Conservation (phyloP, 2,113 vertebrate genomes). For the Sardina pilchardus region DNA sequence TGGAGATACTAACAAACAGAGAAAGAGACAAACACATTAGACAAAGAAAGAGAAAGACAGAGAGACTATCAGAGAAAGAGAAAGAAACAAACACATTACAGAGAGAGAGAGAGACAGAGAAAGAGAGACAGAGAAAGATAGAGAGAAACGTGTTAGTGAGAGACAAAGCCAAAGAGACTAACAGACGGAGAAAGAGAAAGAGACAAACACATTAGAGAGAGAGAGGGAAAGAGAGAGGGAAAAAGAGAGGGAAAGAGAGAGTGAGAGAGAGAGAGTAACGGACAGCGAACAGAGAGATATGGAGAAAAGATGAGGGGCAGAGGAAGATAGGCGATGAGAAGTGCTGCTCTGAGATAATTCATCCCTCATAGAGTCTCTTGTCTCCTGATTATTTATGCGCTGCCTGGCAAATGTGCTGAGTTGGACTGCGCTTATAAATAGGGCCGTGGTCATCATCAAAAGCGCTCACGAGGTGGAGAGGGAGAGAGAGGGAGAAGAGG, state of each 20-base stretch:
- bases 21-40: background rate
- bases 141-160: background rate
- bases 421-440: conserved; percentile 64
- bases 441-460: conserved; percentile 58
- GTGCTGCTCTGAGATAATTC: conserved; percentile 49
- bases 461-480: conserved; percentile 40
- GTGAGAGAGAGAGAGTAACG: background rate
- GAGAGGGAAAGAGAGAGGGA: background rate
- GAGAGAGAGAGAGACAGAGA: background rate
- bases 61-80: background rate
- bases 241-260: background rate
- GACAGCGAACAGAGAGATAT: background rate
- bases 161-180: background rate
- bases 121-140: background rate
- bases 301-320: background rate
- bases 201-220: background rate
- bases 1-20: background rate
- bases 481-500: conserved; percentile 24
- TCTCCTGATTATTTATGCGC: conserved; percentile 64
- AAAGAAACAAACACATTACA: background rate
- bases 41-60: background rate
- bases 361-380: conserved; percentile 41
- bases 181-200: background rate
- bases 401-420: conserved; percentile 64
- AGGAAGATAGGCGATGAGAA: conserved; percentile 21